Evolutionary conservation across 92 coral and sea anemone species (phyloP).

Genomic region (Porites divaricata): DNA sequence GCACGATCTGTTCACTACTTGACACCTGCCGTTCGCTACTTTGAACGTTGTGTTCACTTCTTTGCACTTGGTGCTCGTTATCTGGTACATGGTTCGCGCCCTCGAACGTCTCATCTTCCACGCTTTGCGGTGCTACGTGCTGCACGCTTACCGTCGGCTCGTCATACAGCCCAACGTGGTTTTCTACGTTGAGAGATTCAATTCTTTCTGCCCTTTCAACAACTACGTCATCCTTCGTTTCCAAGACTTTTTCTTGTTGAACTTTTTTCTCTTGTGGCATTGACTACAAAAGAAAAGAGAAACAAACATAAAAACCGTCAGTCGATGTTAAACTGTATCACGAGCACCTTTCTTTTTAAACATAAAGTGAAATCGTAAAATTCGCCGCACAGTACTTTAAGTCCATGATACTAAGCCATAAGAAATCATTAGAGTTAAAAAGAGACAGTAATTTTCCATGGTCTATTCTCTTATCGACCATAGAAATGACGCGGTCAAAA

Average conservation of each 20-base stretch:
- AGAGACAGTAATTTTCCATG: too few relatives aligned
- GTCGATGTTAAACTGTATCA: too few relatives aligned
- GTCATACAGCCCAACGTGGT: constrained; percentile 8
- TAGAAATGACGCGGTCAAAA: too few relatives aligned
- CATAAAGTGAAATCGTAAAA: not conserved
- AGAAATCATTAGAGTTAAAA: too few relatives aligned
- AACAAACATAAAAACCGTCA: not conserved
- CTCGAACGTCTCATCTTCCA: not conserved
- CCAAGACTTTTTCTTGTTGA: not conserved
- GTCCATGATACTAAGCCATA: too few relatives aligned
- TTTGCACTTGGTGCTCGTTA: not conserved
- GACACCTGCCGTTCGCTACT: not conserved
- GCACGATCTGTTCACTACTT: not conserved
- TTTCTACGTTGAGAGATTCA: not conserved
- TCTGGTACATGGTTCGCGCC: too few relatives aligned
- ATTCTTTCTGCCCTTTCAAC: constrained; percentile 11
- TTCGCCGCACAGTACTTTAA: too few relatives aligned
- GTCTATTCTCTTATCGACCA: too few relatives aligned
- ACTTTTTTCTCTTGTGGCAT: not conserved
- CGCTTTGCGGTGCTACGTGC: not conserved
- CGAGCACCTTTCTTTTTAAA: not conserved
- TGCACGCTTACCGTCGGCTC: not conserved
- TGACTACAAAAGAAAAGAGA: not conserved
- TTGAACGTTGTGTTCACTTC: not conserved
- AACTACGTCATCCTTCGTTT: not conserved